Base-by-base conservation (phyloP, 1,140 invertebrate genomes). In the Bombus fervidus region DNA sequence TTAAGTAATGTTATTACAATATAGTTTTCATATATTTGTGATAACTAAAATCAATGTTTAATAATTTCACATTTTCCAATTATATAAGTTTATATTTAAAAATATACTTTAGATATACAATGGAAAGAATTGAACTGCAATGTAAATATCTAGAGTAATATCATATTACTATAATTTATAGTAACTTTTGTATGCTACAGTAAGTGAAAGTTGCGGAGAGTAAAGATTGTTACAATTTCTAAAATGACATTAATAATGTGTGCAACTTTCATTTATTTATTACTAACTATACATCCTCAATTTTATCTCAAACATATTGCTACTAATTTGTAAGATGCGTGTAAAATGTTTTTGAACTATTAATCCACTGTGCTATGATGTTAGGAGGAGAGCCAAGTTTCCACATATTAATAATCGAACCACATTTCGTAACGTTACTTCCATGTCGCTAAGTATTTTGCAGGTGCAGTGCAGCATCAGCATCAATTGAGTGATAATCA, bases 401-500 rank as follows among this genome's bases (percentile, higher is more conserved):
- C 83, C 87, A 90, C 90, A 88, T 80, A 86, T 90, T 87, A 83
- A 85, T 85, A 68, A 89, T 87, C 86, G 76, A 91, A 82, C 73
- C 72, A 92, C 68, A 91, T 89, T 92, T 93, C 91, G 86, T 92
- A 89, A 89, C 81, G 87, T 90, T 91, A 85, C 91, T 91, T 93
- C 89, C 91, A 87, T 91, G 91, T 94, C 92, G 92, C 92, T 93
- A 93, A 94, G 94, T 95, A 94, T 94, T 94, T 94, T 95, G 91
- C 94, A 95, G 94, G 94, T 94, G 94, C 94, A 91, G 94, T 86
- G 89, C 92, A 93, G 91, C 94, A 94, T 92, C 94, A 92, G 82
- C 93, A 93, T 94, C 92, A 88, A 90, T 93, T 94, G 89, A 91
- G 91, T 92, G 92, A 94, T 91, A 91, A 91, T 89, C 69, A 92